A percentile compares a stretch with the other conserved stretches of the same genome.
These are phyloP conservation scores for Dynastes maya DNA, from an alignment of 2,888 invertebrate species.

Conservation along the genomic window DNA sequence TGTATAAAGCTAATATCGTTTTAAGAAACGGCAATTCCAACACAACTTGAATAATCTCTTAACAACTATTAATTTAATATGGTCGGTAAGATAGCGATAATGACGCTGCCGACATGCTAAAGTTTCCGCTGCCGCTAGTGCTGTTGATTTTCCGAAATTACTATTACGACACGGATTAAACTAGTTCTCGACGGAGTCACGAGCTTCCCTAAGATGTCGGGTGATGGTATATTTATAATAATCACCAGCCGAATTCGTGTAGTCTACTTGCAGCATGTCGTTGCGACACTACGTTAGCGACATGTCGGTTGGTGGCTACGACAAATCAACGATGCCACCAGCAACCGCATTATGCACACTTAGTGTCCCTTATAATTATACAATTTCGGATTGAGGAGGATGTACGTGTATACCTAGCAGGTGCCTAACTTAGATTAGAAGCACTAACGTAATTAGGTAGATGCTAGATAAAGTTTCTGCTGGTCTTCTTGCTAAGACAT, in stretches of 20 bases:
- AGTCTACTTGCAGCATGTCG: not conserved
- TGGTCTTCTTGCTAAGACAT: not conserved
- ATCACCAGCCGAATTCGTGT: not conserved
- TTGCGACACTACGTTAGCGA: not conserved
- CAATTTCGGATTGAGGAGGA: not conserved
- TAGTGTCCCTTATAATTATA: constrained; percentile 23
- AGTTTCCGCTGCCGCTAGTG: too few relatives aligned
- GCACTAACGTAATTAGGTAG: not conserved
- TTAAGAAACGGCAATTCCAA: too few relatives aligned
- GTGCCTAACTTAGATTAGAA: not conserved
- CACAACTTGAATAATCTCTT: too few relatives aligned
- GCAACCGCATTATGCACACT: constrained; percentile 6
- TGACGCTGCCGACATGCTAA: too few relatives aligned
- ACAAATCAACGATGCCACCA: not conserved
- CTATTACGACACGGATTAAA: not conserved
- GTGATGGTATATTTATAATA: constrained; percentile 4
- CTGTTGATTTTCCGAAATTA: not conserved
- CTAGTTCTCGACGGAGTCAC: not conserved
- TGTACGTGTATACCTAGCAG: not conserved
- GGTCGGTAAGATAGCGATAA: too few relatives aligned
- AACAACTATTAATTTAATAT: too few relatives aligned
- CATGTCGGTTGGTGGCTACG: not conserved
- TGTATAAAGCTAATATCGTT: too few relatives aligned
- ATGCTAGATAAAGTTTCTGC: not conserved
- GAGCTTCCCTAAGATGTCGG: not conserved